Evolutionary conservation across 2,113 vertebrate genomes (phyloP).

Genomic region (Thomomys bottae): DNA sequence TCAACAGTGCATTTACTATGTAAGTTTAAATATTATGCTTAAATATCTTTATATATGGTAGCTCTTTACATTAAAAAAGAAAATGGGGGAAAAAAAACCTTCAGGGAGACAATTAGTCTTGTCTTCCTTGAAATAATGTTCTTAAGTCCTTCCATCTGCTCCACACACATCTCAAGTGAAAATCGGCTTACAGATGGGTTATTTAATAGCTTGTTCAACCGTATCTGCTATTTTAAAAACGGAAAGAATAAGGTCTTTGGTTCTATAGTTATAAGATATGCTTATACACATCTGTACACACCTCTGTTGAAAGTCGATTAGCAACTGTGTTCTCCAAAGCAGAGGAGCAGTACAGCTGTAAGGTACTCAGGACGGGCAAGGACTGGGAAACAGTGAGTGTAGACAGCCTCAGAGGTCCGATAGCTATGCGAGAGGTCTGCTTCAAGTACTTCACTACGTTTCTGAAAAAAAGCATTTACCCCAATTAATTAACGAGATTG

Average conservation of each 20-base stretch:
- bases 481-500: slow-evolving; percentile 15
- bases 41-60: neutral
- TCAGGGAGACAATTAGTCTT: neutral
- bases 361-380: slow-evolving; percentile 91
- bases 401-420: slow-evolving; percentile 95
- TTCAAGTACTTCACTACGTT: slow-evolving; percentile 95
- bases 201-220: slow-evolving; percentile 15
- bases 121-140: neutral
- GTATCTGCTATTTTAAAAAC: slow-evolving; percentile 39
- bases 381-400: slow-evolving; percentile 92
- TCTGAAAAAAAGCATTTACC: slow-evolving; percentile 80
- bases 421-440: slow-evolving; percentile 93
- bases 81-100: neutral
- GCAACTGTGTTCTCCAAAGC: slow-evolving; percentile 93
- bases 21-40: slow-evolving; percentile 4
- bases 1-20: no score
- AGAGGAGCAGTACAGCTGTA: slow-evolving; percentile 94
- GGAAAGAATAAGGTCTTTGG: neutral
- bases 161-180: slow-evolving; percentile 10
- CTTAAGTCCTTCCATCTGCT: neutral
- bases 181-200: slow-evolving; percentile 11
- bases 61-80: neutral
- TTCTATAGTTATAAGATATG: neutral
- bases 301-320: slow-evolving; percentile 92
- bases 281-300: slow-evolving; percentile 65